Percentiles rank a stretch among this genome's conserved stretches.
Evolutionary conservation across 2,888 invertebrate genomes (phyloP).

Genomic region (Chrysotoxum bicinctum): DNA sequence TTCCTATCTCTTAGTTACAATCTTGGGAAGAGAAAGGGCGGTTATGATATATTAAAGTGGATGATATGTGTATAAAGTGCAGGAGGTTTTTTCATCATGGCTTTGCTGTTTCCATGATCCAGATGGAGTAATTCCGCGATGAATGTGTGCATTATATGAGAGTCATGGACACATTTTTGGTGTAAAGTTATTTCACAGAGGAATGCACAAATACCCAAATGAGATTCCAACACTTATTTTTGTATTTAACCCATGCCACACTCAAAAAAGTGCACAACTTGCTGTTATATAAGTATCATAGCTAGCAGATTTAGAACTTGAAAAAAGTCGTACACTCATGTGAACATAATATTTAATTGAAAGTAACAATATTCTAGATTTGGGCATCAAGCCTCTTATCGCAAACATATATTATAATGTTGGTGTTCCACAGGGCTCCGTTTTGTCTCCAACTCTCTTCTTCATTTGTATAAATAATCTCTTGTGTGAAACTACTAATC

Average conservation of each 20-base stretch:
- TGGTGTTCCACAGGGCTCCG: too few relatives aligned
- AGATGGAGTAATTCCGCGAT: background rate
- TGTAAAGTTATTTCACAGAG: background rate
- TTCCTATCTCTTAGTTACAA: background rate
- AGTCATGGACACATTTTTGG: background rate
- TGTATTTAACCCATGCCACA: background rate
- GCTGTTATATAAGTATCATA: too few relatives aligned
- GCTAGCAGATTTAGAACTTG: too few relatives aligned
- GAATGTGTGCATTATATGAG: background rate
- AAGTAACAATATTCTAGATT: too few relatives aligned
- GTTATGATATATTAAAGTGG: background rate
- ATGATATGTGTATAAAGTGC: background rate
- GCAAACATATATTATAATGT: too few relatives aligned
- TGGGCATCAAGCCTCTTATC: too few relatives aligned
- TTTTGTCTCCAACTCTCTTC: too few relatives aligned
- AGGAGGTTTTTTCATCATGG: constrained; percentile 3
- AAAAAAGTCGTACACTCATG: too few relatives aligned
- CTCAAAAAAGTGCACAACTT: background rate
- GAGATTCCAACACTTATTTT: background rate
- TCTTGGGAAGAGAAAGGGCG: too few relatives aligned
- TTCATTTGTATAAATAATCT: too few relatives aligned
- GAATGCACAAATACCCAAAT: background rate
- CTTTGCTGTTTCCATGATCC: constrained; percentile 9
- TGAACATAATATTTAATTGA: too few relatives aligned
- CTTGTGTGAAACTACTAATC: too few relatives aligned